Evolutionary conservation across 2,888 invertebrate genomes (phyloP).

Genomic region (Plemyria rubiginata): DNA sequence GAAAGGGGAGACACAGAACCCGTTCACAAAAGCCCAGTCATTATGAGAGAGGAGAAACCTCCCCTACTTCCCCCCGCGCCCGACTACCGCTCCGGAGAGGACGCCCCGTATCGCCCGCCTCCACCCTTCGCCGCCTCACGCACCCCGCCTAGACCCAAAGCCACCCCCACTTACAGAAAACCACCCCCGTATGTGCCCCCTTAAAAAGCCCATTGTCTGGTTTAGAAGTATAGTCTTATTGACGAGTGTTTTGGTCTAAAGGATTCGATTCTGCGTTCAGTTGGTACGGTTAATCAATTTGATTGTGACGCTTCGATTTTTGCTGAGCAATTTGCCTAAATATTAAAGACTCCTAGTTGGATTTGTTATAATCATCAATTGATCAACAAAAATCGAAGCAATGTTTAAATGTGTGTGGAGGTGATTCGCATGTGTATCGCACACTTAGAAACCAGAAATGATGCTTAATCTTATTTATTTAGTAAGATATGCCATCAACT

Average conservation of each 20-base stretch:
- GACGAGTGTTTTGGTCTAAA: constrained; percentile 21
- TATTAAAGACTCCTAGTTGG: background rate
- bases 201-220: constrained; percentile 82
- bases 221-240: constrained; percentile 8
- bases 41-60: constrained; percentile 97
- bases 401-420: constrained; percentile 2
- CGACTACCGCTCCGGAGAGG: constrained; percentile 86
- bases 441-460: constrained; percentile 16
- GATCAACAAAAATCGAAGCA: constrained; percentile 33
- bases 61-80: constrained; percentile 92
- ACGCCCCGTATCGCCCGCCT: constrained; percentile 95
- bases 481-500: constrained; percentile 29
- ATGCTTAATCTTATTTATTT: constrained; percentile 36
- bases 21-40: constrained; percentile 95
- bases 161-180: constrained; percentile 96
- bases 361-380: background rate
- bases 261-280: constrained; percentile 19
- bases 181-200: constrained; percentile 99
- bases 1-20: constrained; percentile 95
- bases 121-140: constrained; percentile 92
- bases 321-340: constrained; percentile 24
- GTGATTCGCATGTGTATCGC: constrained; percentile 23
- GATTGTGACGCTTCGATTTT: constrained; percentile 34
- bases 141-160: constrained; percentile 91
- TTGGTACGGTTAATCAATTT: constrained; percentile 16